Evolutionary conservation across 2,797 vertebrate genomes (phyloP).

Genomic region (Anableps anableps): DNA sequence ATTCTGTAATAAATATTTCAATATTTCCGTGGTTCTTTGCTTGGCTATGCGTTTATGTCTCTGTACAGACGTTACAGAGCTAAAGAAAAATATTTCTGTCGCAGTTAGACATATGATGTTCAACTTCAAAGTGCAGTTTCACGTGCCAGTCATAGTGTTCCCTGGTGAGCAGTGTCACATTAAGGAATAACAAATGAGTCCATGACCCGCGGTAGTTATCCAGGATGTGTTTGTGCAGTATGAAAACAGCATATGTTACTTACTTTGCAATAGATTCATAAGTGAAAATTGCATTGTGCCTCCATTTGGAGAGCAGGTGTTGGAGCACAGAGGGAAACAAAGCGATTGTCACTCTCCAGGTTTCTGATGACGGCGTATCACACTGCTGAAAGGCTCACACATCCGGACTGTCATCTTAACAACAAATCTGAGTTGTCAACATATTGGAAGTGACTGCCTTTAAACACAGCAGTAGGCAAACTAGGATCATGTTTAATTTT

Average conservation of each 20-base stretch:
- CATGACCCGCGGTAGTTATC: constrained; percentile 73
- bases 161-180: constrained; percentile 75
- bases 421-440: constrained; percentile 47
- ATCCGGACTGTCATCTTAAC: constrained; percentile 59
- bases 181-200: constrained; percentile 81
- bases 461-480: constrained; percentile 17
- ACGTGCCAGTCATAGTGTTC: constrained; percentile 64
- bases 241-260: constrained; percentile 69
- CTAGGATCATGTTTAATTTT: background rate
- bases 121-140: constrained; percentile 49
- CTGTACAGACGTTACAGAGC: constrained; percentile 36
- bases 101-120: constrained; percentile 63
- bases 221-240: constrained; percentile 68
- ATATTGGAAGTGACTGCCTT: constrained; percentile 23
- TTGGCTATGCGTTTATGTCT: constrained; percentile 51
- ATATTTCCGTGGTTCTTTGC: constrained; percentile 65
- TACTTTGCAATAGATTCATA: constrained; percentile 74
- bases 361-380: constrained; percentile 55
- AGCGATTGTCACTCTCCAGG: constrained; percentile 59
- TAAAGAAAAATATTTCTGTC: constrained; percentile 50
- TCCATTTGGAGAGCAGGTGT: constrained; percentile 75
- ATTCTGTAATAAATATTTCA: constrained; percentile 81
- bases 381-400: constrained; percentile 56
- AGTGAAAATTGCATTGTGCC: constrained; percentile 78
- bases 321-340: constrained; percentile 66